Conservation (phyloP, 2,113 vertebrate genomes). For the Myotis yumanensis region DNA sequence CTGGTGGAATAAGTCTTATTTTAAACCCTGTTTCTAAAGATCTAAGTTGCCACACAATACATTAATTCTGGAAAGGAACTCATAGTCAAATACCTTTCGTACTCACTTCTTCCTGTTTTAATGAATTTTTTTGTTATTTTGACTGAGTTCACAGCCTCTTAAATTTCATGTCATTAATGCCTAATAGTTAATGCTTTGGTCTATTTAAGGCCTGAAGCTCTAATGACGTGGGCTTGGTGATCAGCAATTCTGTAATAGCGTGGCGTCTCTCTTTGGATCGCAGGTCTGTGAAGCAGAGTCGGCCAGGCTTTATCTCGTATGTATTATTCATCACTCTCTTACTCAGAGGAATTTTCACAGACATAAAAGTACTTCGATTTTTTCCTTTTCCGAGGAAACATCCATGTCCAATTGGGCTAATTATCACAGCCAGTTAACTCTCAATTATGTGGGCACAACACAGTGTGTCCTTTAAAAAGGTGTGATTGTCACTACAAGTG, state of each 20-base stretch:
- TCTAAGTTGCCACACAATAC: neutral
- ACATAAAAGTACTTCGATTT: conserved; percentile 63
- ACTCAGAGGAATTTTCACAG: conserved; percentile 46
- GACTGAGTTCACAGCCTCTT: conserved; percentile 29
- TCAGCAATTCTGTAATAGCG: conserved; percentile 29
- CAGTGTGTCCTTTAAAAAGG: conserved; percentile 49
- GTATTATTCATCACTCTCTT: conserved; percentile 69
- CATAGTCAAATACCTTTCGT: neutral
- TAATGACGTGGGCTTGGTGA: conserved; percentile 47
- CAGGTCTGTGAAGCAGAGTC: conserved; percentile 36
- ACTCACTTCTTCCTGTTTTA: neutral
- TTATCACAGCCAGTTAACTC: conserved; percentile 66
- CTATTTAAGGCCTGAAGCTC: conserved; percentile 45
- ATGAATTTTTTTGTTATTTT: conserved; percentile 37
- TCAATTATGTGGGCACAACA: conserved; percentile 66
- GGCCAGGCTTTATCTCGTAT: conserved; percentile 58
- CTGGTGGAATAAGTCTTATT: neutral
- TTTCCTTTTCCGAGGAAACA: conserved; percentile 60
- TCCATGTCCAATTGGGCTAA: conserved; percentile 62
- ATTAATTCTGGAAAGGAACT: conserved; percentile 51
- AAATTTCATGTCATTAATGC: conserved; percentile 56
- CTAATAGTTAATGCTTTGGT: conserved; percentile 65
- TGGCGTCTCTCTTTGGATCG: neutral
- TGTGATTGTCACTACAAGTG: conserved; percentile 10
- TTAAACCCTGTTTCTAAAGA: conserved; percentile 25